A percentile compares a stretch with the other conserved stretches of the same genome.
Evolutionary conservation across 2,888 invertebrate species (phyloP).

Genomic region (Chrysolina haemoptera): DNA sequence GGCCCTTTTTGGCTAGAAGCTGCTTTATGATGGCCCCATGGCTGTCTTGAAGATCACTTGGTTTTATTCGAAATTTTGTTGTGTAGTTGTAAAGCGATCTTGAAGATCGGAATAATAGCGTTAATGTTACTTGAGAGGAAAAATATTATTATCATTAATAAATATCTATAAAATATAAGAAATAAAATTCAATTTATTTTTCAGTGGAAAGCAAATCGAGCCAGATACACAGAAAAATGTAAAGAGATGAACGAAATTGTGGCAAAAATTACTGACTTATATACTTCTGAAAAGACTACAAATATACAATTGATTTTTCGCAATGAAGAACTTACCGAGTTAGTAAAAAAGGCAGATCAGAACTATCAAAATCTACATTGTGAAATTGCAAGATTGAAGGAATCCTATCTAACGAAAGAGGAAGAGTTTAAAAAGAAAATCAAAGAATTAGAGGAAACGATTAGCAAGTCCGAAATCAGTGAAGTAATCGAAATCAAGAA

Average conservation of each 20-base stretch:
- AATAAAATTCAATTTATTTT: slow-evolving; percentile 3
- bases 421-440: slow-evolving; percentile 29
- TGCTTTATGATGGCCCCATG: no score
- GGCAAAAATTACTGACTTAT: slow-evolving; percentile 37
- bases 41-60: no score
- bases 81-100: no score
- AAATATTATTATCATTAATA: no score
- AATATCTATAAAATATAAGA: no score
- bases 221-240: slow-evolving; percentile 44
- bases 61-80: no score
- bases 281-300: slow-evolving; percentile 40
- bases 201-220: slow-evolving; percentile 51
- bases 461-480: not conserved
- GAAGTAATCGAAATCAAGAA: slow-evolving; percentile 36
- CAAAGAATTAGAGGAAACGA: slow-evolving; percentile 14
- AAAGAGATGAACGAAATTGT: slow-evolving; percentile 44
- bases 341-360: slow-evolving; percentile 6
- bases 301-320: slow-evolving; percentile 47
- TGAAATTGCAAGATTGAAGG: slow-evolving; percentile 25
- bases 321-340: slow-evolving; percentile 39
- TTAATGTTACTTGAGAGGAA: no score
- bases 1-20: no score
- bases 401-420: slow-evolving; percentile 9
- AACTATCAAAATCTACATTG: slow-evolving; percentile 26
- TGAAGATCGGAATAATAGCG: no score